Base-by-base conservation (phyloP, 53 echinoderm and acorn worm genomes). In the Glandiceps talaboti region DNA sequence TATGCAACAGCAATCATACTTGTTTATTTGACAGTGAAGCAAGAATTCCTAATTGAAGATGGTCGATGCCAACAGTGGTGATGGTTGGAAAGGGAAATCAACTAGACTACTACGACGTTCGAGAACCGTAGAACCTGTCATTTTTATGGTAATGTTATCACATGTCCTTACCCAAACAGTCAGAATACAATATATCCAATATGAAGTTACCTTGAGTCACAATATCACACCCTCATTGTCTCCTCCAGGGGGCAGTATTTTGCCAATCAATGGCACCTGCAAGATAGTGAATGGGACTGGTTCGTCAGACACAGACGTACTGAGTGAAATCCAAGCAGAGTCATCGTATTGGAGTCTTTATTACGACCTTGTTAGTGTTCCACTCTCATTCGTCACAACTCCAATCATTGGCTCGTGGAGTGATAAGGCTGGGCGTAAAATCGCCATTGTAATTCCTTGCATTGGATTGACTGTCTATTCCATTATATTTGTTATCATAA, bases 101-200 rank as follows among this genome's bases (percentile, higher is more conserved):
- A n/a, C n/a, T n/a, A n/a, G n/a, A n/a, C n/a, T n/a, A 45, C 20
- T 20, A 45, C 33, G 33, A 20, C 82, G 91, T 32, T 84, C 80
- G 82, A 84, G 92, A 75, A 96, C 96, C 1, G 90, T 96, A 28
- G 96, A 96, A 76, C 96, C 96, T 0, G 76, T 92, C 76, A 82
- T 96, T 73, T 87, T 90, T 73, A 32, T 85, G 26, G 83, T 80
- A n/a, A 77, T 87, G 74, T 27, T 90, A 1, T 88, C 81, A 1
- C 82, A 87, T 79, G 88, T 87, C 0, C 87, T 89, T 6, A 79
- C 90, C 26, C 29, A 74, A 10, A 86, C 89, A 0, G 80, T 92
- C 14, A 84, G 88, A 30, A 79, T 88, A 0, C 90, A 96, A 75
- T 96, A 96, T 77, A 76, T 92, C 25, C 90, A 83, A 28, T 14